These are phyloP conservation scores for Argyrosomus japonicus DNA, from an alignment of 2,113 vertebrate genomes.

Conservation along the genomic window DNA sequence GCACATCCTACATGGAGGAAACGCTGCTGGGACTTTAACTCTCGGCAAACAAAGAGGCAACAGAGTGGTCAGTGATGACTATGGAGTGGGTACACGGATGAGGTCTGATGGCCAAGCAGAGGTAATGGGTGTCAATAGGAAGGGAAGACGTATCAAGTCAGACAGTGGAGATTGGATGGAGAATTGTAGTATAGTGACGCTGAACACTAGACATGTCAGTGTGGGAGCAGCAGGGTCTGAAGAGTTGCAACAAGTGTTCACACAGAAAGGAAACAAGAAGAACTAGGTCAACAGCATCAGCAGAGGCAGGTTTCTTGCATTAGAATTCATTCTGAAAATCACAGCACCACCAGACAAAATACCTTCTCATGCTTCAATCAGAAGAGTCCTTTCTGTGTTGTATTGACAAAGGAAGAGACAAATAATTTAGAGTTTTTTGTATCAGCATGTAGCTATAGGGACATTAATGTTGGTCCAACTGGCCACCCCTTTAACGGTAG, in stretches of 20 bases:
- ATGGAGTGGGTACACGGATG: background rate
- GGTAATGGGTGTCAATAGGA: background rate
- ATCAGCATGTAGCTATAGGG: no score
- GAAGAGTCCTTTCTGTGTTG: background rate
- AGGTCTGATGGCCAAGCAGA: background rate
- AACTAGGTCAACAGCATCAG: background rate
- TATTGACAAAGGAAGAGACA: background rate
- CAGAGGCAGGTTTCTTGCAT: background rate
- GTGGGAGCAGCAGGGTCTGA: background rate
- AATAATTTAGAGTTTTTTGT: no score
- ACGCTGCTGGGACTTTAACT: constrained; percentile 1
- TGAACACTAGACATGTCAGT: background rate
- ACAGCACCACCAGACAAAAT: background rate
- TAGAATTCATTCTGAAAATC: background rate
- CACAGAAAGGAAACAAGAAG: background rate
- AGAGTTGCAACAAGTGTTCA: background rate
- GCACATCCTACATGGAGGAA: background rate
- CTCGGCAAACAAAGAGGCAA: background rate
- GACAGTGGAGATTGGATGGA: background rate
- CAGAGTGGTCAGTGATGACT: background rate
- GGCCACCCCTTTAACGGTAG: no score
- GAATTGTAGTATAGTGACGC: background rate
- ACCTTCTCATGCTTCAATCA: background rate
- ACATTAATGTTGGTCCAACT: no score
- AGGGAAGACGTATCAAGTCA: background rate